phyloP scores from a whole-genome alignment of 2,797 vertebrate species.

The Lycodopsis pacificus region DNA sequence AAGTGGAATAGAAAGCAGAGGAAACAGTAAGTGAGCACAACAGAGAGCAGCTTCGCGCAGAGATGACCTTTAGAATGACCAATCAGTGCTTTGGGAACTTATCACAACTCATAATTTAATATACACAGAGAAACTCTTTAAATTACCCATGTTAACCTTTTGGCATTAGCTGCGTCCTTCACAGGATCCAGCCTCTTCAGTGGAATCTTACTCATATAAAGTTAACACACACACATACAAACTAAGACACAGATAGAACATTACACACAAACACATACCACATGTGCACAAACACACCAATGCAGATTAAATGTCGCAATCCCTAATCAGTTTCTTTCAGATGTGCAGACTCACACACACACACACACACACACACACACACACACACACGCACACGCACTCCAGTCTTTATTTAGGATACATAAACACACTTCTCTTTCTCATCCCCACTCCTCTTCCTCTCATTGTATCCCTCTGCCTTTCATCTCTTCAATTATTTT shows the following conservation, averaged over 20 bases:
- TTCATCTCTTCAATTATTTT: neutral
- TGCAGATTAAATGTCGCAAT: conserved; percentile 36
- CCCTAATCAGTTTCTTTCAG: conserved; percentile 34
- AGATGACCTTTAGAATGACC: conserved; percentile 28
- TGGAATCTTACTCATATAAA: conserved; percentile 1
- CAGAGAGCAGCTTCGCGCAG: neutral
- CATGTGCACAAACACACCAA: conserved; percentile 24
- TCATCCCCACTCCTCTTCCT: neutral
- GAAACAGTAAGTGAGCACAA: neutral
- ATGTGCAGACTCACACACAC: conserved; percentile 11
- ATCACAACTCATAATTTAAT: conserved; percentile 21
- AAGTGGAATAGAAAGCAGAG: conserved; percentile 16
- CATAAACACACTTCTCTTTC: neutral
- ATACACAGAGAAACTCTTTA: conserved; percentile 27
- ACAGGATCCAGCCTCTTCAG: neutral
- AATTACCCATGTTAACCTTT: conserved; percentile 48
- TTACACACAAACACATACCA: conserved; percentile 3
- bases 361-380: too few relatives aligned
- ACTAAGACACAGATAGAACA: neutral
- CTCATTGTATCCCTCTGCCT: neutral
- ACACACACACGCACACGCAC: neutral
- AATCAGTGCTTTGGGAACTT: conserved; percentile 24
- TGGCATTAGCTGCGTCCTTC: conserved; percentile 3
- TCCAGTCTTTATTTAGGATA: conserved; percentile 3
- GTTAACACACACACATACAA: neutral